Base-by-base conservation (phyloP, 37 sponge, comb jelly and placozoan genomes). In the Hexactinellida sp. region DNA sequence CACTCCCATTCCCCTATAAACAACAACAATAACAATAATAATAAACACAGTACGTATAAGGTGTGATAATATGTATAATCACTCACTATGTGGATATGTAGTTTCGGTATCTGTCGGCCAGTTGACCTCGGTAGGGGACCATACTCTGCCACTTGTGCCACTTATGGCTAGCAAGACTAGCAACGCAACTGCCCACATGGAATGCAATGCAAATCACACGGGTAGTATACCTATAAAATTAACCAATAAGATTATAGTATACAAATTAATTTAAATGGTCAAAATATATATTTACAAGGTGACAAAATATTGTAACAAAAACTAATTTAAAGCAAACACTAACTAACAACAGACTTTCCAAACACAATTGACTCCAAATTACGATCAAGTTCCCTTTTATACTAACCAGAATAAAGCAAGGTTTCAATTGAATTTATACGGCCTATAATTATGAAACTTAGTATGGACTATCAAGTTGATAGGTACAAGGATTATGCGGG, bases 1-100 rank as follows among this genome's bases (percentile, higher is more conserved):
- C 88, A 92, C 36, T 94, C 95, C 85, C 90, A 97, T 36, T 88
- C 88, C 32, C 51, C 76, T 82, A 83, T 24, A 5, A 85, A 54
- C 54, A 54, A 54, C 36, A 7, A 54, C 13, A 36, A 54, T 5
- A 85, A 54, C 54, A 54, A 54, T 30, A 7, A 54, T 25, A 36
- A 10, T 21, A 3, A 63, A 63, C 3, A 3, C 3, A 63, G 13
- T 63, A 63, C 13, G 3, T 63, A 32, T n/a, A 16, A 41, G 13
- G 30, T 63, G 30, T 10, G 30, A 25, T 28, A 63, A 28, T 3
- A 23, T 32, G 13, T 63, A 32, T 21, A 63, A 25, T 21, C 5
- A 63, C 76, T 63, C 76, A 63, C 76, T 7, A 7, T 63, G 3
- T 5, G 25, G 3, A 28, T 63, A 7, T 25, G 3, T 32, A n/a